Conservation (phyloP, 2,888 invertebrate genomes). For the Tetragonula carbonaria region DNA sequence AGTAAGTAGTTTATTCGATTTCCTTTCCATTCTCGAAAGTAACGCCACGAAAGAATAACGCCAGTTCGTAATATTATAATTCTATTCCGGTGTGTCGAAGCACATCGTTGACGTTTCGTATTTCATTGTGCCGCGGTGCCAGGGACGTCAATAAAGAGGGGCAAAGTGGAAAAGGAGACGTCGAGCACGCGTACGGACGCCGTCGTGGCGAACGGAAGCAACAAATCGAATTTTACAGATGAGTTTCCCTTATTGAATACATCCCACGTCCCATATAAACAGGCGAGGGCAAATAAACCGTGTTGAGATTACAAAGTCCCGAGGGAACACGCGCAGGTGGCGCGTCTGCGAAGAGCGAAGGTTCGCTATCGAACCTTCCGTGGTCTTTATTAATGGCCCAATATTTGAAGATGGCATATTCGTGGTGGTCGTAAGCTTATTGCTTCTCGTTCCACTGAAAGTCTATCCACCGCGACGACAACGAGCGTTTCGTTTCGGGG, state of each 20-base stretch:
- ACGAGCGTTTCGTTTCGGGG: neutral
- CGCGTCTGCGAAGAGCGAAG: slow-evolving; percentile 63
- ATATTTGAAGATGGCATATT: slow-evolving; percentile 83
- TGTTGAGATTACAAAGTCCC: slow-evolving; percentile 82
- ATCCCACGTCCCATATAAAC: slow-evolving; percentile 72
- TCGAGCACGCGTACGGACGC: slow-evolving; percentile 18
- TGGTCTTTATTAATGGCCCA: slow-evolving; percentile 83
- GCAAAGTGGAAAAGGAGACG: slow-evolving; percentile 41
- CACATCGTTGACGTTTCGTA: neutral
- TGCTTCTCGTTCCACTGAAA: slow-evolving; percentile 62
- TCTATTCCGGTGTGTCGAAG: neutral
- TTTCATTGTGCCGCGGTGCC: slow-evolving; percentile 11
- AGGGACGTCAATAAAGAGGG: slow-evolving; percentile 36
- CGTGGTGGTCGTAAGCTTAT: slow-evolving; percentile 76
- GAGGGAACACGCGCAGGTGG: slow-evolving; percentile 81
- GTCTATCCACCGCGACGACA: slow-evolving; percentile 16
- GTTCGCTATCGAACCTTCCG: slow-evolving; percentile 79
- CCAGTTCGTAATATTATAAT: neutral
- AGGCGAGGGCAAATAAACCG: slow-evolving; percentile 81
- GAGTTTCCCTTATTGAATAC: slow-evolving; percentile 83
- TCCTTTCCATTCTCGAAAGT: neutral
- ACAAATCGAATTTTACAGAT: slow-evolving; percentile 83
- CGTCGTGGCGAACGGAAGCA: slow-evolving; percentile 48
- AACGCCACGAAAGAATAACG: neutral
- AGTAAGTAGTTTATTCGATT: slow-evolving; percentile 85